Percentiles rank a stretch among this genome's conserved stretches.
These are phyloP conservation scores for Limanda limanda DNA, from an alignment of 2,113 vertebrate genomes.

Conservation along the genomic window DNA sequence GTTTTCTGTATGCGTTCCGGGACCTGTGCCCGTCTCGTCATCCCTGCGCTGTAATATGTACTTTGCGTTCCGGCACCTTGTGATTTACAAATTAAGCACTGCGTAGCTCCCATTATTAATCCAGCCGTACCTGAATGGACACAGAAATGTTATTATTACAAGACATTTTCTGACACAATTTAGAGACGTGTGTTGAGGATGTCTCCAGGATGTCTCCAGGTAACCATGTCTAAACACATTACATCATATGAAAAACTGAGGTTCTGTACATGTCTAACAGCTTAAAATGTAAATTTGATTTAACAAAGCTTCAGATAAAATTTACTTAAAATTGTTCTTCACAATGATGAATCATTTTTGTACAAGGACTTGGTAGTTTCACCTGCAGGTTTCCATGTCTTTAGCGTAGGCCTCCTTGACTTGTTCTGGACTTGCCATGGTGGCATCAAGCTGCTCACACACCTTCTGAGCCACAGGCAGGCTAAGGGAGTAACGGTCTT, in stretches of 20 bases:
- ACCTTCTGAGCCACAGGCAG: too few species aligned
- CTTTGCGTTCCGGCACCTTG: too few species aligned
- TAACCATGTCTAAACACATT: background rate
- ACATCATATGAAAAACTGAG: background rate
- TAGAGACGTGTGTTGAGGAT: background rate
- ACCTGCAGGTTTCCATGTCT: slow-evolving; percentile 94
- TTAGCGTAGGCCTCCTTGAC: slow-evolving; percentile 66
- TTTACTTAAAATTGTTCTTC: too few species aligned
- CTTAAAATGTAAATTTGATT: too few species aligned
- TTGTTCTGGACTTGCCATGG: slow-evolving; percentile 82
- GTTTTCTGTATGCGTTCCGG: too few species aligned
- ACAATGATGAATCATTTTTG: background rate
- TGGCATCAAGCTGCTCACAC: slow-evolving; percentile 81
- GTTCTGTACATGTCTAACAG: too few species aligned
- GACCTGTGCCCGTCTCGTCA: too few species aligned
- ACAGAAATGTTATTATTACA: slow-evolving; percentile 12
- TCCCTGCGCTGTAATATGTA: too few species aligned
- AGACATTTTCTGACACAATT: too few species aligned
- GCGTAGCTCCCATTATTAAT: slow-evolving; percentile 56
- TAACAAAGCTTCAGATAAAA: too few species aligned
- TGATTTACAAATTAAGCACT: too few species aligned
- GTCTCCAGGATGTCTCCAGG: background rate
- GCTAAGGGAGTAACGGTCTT: too few species aligned
- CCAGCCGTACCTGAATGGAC: slow-evolving; percentile 88
- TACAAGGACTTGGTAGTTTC: slow-evolving; percentile 1